phyloP scores from a whole-genome alignment of 2,113 vertebrate genomes.

The Trogon melanurus region DNA sequence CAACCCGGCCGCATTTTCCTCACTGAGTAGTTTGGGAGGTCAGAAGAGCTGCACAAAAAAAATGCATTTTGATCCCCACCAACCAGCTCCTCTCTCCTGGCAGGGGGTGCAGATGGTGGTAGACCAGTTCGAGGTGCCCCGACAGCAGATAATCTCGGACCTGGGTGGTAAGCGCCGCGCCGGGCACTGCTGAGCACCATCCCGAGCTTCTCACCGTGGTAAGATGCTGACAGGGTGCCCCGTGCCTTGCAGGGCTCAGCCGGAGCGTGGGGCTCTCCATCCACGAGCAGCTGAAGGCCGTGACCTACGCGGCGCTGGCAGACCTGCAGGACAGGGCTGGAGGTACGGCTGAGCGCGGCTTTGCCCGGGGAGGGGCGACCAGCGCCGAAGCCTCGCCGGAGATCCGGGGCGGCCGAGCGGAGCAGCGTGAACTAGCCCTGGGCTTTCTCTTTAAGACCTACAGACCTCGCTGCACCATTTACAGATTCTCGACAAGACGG shows the following conservation, averaged over 20 bases:
- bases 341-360: background rate
- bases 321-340: constrained; percentile 49
- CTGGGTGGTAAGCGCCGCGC: constrained; percentile 20
- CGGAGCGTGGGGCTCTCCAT: constrained; percentile 61
- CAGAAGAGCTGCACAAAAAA: background rate
- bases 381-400: background rate
- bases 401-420: background rate
- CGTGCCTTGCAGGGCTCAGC: constrained; percentile 55
- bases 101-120: constrained; percentile 67
- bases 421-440: background rate
- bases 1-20: background rate
- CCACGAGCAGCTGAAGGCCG: constrained; percentile 31
- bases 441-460: constrained; percentile 68
- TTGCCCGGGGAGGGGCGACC: background rate
- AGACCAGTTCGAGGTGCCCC: constrained; percentile 65
- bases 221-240: background rate
- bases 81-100: background rate
- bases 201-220: fast-evolving
- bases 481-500: constrained; percentile 20
- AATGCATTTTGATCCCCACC: background rate
- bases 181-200: fast-evolving
- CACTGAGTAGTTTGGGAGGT: background rate
- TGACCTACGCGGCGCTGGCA: constrained; percentile 34
- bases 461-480: constrained; percentile 64
- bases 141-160: constrained; percentile 47